A percentile compares a stretch with the other conserved stretches of the same genome.
Conservation (phyloP, 2,797 vertebrate species). For the Semaprochilodus insignis region DNA sequence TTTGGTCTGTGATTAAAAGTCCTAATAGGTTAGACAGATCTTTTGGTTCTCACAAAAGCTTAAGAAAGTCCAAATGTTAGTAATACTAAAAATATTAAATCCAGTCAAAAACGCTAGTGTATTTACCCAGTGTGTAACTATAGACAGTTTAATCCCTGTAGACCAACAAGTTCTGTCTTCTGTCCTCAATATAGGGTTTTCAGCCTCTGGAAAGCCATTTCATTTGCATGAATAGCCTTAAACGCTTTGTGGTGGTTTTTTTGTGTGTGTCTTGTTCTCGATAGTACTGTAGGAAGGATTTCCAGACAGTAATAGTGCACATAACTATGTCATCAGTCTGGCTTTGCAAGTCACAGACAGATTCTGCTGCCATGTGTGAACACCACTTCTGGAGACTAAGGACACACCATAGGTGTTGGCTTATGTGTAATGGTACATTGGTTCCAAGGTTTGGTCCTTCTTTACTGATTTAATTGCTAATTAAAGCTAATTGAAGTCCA, state of each 20-base stretch:
- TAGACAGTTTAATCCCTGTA: too few relatives aligned
- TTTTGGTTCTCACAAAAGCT: neutral
- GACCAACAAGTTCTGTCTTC: too few relatives aligned
- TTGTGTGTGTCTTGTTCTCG: neutral
- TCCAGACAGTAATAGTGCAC: neutral
- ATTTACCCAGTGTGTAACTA: too few relatives aligned
- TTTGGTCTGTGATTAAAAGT: too few relatives aligned
- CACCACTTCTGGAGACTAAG: neutral
- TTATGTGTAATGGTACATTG: too few relatives aligned
- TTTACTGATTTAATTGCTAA: too few relatives aligned
- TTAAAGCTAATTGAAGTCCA: too few relatives aligned
- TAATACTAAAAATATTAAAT: too few relatives aligned
- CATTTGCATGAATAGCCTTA: neutral
- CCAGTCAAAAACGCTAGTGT: too few relatives aligned
- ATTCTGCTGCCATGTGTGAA: neutral
- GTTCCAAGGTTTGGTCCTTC: neutral
- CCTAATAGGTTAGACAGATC: too few relatives aligned
- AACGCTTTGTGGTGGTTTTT: neutral
- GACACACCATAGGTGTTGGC: neutral
- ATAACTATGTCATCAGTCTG: constrained; percentile 24
- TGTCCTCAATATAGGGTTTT: too few relatives aligned
- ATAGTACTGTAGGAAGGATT: too few relatives aligned
- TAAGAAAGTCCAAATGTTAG: neutral
- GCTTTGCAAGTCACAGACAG: neutral
- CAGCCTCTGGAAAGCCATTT: neutral